Percentiles rank a stretch among this genome's conserved stretches.
Conservation (phyloP, 2,797 vertebrate species). For the Liparis tanakae region DNA sequence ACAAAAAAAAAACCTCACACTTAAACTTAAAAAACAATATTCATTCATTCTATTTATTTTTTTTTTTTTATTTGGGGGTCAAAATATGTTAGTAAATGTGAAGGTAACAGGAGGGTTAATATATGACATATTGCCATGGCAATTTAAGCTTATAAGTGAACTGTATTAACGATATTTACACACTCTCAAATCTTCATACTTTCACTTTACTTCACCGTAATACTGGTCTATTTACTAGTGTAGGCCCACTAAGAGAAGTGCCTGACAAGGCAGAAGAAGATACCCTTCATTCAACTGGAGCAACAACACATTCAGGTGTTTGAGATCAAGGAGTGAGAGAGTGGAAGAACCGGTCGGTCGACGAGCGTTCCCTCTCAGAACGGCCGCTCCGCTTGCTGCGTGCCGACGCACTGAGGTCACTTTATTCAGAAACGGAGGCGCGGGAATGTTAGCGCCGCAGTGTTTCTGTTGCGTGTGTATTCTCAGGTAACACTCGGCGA, state of each 20-base stretch:
- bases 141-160: conserved; percentile 8
- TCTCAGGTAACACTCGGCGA: conserved; percentile 4
- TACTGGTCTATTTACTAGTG: conserved; percentile 54
- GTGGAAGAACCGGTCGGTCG: conserved; percentile 76
- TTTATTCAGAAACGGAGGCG: conserved; percentile 19
- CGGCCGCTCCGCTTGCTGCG: conserved; percentile 46
- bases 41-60: no score
- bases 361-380: conserved; percentile 41
- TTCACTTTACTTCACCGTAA: conserved; percentile 46
- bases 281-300: conserved; percentile 25
- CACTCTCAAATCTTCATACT: conserved; percentile 30
- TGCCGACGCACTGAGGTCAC: conserved; percentile 57
- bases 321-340: conserved; percentile 31
- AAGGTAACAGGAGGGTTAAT: no score
- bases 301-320: conserved; percentile 20
- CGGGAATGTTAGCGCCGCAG: conserved; percentile 10
- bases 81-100: no score
- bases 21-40: no score
- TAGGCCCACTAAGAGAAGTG: conserved; percentile 19
- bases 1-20: no score
- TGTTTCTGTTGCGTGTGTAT: conserved; percentile 18
- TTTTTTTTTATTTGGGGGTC: no score
- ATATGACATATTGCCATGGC: conserved; percentile 8
- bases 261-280: conserved; percentile 32
- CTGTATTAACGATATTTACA: conserved; percentile 31